Base-by-base conservation (phyloP, 1,140 invertebrate species). In the Rhyacophila brunnea region DNA sequence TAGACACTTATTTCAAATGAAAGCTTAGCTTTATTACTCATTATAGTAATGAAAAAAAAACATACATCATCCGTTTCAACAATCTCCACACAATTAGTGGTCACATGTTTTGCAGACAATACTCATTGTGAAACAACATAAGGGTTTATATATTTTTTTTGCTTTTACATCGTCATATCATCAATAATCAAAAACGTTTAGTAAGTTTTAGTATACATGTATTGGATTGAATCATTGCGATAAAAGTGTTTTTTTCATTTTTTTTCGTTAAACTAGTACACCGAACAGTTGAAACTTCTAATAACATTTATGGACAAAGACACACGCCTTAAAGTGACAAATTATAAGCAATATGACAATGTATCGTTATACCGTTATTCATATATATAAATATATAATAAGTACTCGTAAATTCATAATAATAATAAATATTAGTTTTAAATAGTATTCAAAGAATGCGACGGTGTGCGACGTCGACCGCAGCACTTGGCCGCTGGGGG, bases 11-110 rank as follows among this genome's bases (percentile, higher is more conserved):
- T 58, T 35, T 78, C 75, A 79, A 79, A 79, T 79, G 78, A 79
- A 79, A 78, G 75, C 77, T 79, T 79, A 78, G 75, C 77, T 79
- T 79, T 79, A 79, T 79, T 77, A 77, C 73, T 79, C 72, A 71
- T 77, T 77, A 78, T 77, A 74, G 72, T 75, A 72, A 79, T 74
- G 51, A 76, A 79, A 76, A 78, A n/a, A 74, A 79, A 78, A 79
- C 75, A 75, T 77, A 71, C 77, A 72, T 77, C 73, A 75, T 73
- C 69, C 71, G 70, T 72, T 72, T 72, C 70, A 77, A 78, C 75
- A 77, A 75, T 64, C 62, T 64, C 62, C 62, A 64, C 60, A 34
- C 34, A 35, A n/a, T n/a, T n/a, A 40, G 45, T 43, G 61, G 61
- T 50, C 23, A 45, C 19, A 59, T 59, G 61, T 57, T 45, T 64